Conservation (phyloP, 1,140 invertebrate species). For the Reticulitermes speratus region DNA sequence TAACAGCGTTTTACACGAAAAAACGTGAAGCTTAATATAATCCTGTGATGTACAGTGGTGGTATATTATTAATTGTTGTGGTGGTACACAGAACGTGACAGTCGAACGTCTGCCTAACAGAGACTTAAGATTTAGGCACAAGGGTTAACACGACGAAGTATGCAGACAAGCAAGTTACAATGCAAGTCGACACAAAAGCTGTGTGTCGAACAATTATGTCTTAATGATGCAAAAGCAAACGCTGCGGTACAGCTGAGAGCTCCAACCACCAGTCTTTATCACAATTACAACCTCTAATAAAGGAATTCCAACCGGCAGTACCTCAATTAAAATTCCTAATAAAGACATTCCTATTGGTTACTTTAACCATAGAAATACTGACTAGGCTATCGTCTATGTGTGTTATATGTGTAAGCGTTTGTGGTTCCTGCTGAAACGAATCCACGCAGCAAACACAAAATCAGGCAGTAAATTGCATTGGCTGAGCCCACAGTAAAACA, state of each 20-base stretch:
- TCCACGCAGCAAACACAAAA: neutral
- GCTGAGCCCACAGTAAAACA: neutral
- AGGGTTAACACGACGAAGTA: neutral
- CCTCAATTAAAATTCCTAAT: constrained; percentile 25
- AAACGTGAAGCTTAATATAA: too few relatives aligned
- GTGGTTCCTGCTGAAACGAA: neutral
- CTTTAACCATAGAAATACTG: neutral
- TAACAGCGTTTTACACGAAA: too few relatives aligned
- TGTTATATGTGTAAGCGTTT: neutral
- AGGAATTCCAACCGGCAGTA: neutral
- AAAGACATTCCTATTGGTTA: constrained; percentile 26
- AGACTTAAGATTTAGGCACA: neutral
- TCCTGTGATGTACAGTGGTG: too few relatives aligned
- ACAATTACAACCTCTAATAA: neutral
- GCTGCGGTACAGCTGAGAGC: neutral
- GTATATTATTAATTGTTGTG: too few relatives aligned
- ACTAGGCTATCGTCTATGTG: neutral
- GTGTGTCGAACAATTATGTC: neutral
- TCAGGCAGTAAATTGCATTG: constrained; percentile 23
- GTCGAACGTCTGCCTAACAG: neutral
- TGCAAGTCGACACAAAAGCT: neutral
- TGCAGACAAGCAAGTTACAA: neutral
- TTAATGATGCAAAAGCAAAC: neutral
- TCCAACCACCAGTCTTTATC: neutral
- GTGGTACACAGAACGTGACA: too few relatives aligned